phyloP scores from a whole-genome alignment of 2,888 invertebrate genomes.

The Nomada flava region DNA sequence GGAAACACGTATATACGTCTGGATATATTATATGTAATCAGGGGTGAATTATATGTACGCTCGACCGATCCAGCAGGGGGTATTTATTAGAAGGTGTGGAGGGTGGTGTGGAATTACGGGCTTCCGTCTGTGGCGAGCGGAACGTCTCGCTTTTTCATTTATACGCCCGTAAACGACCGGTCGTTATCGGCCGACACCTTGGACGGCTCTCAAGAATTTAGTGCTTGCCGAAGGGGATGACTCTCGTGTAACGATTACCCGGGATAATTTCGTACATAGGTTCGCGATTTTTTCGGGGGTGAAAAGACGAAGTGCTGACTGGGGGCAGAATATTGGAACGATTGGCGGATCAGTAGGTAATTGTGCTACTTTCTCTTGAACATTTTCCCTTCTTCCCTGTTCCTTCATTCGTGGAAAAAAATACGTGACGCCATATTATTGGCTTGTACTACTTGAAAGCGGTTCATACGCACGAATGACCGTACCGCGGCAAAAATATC shows the following conservation, averaged over 20 bases:
- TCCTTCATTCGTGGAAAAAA: too few relatives aligned
- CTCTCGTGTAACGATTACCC: conserved; percentile 67
- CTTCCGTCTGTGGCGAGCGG: conserved; percentile 60
- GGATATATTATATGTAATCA: conserved; percentile 54
- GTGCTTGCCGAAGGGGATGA: conserved; percentile 62
- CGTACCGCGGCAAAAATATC: too few relatives aligned
- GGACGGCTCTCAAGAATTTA: conserved; percentile 73
- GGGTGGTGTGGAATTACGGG: conserved; percentile 72
- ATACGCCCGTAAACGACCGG: conserved; percentile 73
- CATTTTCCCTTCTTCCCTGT: too few relatives aligned
- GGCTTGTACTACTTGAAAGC: too few relatives aligned
- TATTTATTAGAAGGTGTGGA: conserved; percentile 73
- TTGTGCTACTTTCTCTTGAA: conserved; percentile 5
- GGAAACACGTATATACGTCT: conserved; percentile 34
- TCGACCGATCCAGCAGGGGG: conserved; percentile 65
- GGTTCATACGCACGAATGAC: too few relatives aligned
- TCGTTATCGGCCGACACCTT: conserved; percentile 73
- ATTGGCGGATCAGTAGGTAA: not conserved
- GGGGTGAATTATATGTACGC: conserved; percentile 71
- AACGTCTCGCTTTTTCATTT: conserved; percentile 72
- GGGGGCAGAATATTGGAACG: not conserved
- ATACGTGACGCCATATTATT: too few relatives aligned
- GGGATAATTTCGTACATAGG: conserved; percentile 66
- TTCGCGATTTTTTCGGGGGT: conserved; percentile 42
- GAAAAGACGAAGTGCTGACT: not conserved